Conservation (phyloP, 2,113 vertebrate genomes). For the Xyliphius kryptos region DNA sequence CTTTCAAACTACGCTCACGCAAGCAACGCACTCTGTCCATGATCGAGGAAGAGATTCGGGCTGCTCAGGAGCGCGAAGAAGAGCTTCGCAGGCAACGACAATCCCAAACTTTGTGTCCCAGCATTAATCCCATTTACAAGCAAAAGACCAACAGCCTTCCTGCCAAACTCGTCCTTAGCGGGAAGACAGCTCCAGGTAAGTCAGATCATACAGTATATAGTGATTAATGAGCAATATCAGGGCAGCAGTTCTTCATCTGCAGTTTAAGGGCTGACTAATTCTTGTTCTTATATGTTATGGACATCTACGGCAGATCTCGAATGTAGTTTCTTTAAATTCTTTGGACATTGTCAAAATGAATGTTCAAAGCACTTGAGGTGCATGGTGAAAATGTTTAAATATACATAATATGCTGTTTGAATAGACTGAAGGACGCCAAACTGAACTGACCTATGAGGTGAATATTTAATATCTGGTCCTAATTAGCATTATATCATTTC, state of each 20-base stretch:
- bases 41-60: constrained; percentile 98
- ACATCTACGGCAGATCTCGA: no score
- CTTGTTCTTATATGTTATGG: no score
- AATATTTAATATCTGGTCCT: no score
- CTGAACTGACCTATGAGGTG: no score
- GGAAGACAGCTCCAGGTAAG: constrained; percentile 85
- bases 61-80: constrained; percentile 90
- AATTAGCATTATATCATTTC: no score
- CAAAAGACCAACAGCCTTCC: constrained; percentile 72
- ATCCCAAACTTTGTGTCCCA: constrained; percentile 56
- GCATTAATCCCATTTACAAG: constrained; percentile 59
- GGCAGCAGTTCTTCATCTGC: background rate
- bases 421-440: no score
- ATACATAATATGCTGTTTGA: no score
- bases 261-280: background rate
- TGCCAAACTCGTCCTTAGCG: constrained; percentile 63
- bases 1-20: constrained; percentile 89
- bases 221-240: background rate
- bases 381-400: no score
- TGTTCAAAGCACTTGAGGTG: no score
- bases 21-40: constrained; percentile 94
- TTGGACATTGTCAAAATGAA: no score
- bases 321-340: no score
- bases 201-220: background rate
- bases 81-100: constrained; percentile 87